Evolutionary conservation across 2,113 vertebrate genomes (phyloP), one percentile per base, ranked within the genome.

Genomic region (Tachysurus fulvidraco): DNA sequence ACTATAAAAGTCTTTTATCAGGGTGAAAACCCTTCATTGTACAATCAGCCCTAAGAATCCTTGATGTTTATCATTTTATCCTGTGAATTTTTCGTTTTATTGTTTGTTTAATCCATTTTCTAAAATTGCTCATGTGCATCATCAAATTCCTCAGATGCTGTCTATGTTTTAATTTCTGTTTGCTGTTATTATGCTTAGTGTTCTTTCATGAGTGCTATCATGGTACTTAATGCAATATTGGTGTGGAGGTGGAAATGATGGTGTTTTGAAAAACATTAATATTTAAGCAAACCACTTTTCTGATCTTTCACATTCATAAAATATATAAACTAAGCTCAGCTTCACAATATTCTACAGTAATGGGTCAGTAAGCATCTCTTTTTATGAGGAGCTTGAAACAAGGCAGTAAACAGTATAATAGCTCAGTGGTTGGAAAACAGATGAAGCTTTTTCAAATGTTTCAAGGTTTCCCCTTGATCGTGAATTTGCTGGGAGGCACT

Each of bases 401-500:
- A 62, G 84, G 62, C 59, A 78, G 60, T 36, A 67, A 85, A 76
- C 84, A 78, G 23, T 62, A 91, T 91, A 90, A 88, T 90, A 91
- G 92, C 74, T 90, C 88, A 86, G 83, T 89, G 85, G 89, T 87
- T 87, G 89, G n/a, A 83, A 83, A 92, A 93, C 91, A 90, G 90
- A 94, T 92, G 92, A 93, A 91, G 92, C 57, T 91, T 90, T 94
- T 74, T 46, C 19, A 74, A 62, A 91, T 94, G 93, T 94, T 93
- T 91, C 92, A 88, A 89, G 92, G 91, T 90, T 86, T 91, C 94
- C 92, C 93, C 93, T 87, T 88, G 91, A 90, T 92, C 90, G 92
- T 91, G 91, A 93, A 93, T 95, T 91, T 94, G 91, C 94, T 91
- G 81, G 86, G 92, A 92, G 93, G 92, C 89, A 89, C 84, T 82